Evolutionary conservation across 2,797 vertebrate species (phyloP), one percentile per base, ranked within the genome.

Genomic region (Tenualosa thibaudeaui): DNA sequence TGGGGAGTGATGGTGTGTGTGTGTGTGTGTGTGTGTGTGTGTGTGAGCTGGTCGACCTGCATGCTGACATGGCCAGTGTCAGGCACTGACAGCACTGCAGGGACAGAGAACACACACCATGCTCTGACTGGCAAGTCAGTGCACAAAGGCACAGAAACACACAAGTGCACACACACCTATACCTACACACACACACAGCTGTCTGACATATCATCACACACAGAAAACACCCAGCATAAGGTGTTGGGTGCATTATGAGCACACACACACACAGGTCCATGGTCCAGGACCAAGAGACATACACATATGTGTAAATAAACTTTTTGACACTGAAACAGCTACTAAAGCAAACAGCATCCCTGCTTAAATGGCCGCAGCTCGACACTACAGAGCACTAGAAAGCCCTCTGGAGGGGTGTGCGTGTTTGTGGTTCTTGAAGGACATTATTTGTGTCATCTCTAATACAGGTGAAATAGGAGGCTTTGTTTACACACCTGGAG

Each of bases 1-100:
- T 83, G 56, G 50, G 81, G 65, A 75, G 85, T 82, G 37, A 83
- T 81, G 65, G 65, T 71, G 65, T 71, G 65, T 68, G 24, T 71
- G 65, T 71, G 65, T 71, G 65, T 71, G 65, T 71, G 9, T 71
- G 26, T 81, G 51, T 50, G 51, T 81, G 43, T 81, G 40, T 54
- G 22, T 81, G 65, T 0, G 26, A 31, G 65, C 9, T 17, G 65
- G 26, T 71, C 24, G 26, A 37, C 65, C 65, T 71, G 26, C 65
- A 71, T 71, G 65, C 65, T 71, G 65, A 81, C 53, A 53, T 56
- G 26, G 81, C 49, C 81, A 54, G 81, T 56, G 46, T 49, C 81
- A 81, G 81, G 12, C 65, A 37, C 40, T 71, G 65, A 71, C 65
- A 71, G 65, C 31, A 12, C 60, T 53, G 81, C 81, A 56, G 60